Base-by-base conservation (phyloP, 2,113 vertebrate genomes). In the Himantopus leucocephalus region DNA sequence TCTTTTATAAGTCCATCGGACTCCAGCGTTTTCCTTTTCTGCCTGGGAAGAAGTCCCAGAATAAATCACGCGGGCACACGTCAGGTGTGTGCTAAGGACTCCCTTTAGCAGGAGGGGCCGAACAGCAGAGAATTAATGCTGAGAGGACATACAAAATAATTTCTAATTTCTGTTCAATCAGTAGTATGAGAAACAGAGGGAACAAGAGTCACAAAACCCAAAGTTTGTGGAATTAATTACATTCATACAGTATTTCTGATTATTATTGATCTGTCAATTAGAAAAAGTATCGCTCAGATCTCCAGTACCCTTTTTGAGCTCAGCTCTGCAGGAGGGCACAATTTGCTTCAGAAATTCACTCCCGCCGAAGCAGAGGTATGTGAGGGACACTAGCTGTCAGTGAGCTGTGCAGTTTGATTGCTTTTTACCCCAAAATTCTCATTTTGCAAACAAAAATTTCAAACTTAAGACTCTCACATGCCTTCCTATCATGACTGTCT, bases 1-100 rank as follows among this genome's bases (percentile, higher is more conserved):
- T 98, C 95, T 96, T 95, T 97, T 92, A 88, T 85, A 96, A 97
- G 95, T 72, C 85, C 86, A 9, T 77, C 17, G 8, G 84, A 78
- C 93, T 96, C 63, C 30, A 10, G 66, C 34, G 6, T 94, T 90
- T 93, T 90, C 60, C 90, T 82, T 0, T 60, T 66, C 92, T 43
- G 59, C 15, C 21, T 85, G 89, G 23, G 88, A 90, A 89, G 84
- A 53, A 70, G 64, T 87, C 75, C 92, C 88, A n/a, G 84, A 80
- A 70, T 93, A 90, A 94, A 85, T 48, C 29, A 18, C 29, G 13
- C 2, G 0, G 45, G 12, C 14, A 10, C 58, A 41, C 10, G 15
- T 90, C 97, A 98, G 97, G 97, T 97, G 91, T 71, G 82, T 79
- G 55, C 35, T 67, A 23, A 64, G 59, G 73, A 12, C 66, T n/a